Conservation (phyloP, 2,888 invertebrate species). For the Dolomedes plantarius region DNA sequence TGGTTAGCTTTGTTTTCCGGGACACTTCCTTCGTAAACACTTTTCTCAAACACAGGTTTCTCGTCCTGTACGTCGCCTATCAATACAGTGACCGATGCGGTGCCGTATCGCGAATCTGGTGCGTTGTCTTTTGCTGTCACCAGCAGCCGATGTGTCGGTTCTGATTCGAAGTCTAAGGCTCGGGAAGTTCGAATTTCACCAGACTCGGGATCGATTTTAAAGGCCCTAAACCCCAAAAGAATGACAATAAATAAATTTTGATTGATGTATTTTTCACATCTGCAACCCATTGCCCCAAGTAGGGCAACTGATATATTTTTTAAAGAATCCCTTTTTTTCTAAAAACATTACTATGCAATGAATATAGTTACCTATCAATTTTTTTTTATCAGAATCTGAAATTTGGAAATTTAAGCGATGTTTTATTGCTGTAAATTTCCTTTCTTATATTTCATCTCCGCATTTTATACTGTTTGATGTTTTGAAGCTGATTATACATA, state of each 20-base stretch:
- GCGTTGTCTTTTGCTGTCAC: slow-evolving; percentile 93
- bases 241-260: background rate
- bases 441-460: too few species aligned
- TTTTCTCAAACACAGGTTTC: slow-evolving; percentile 85
- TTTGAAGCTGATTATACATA: too few species aligned
- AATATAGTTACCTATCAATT: too few species aligned
- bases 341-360: too few species aligned
- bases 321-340: too few species aligned
- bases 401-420: too few species aligned
- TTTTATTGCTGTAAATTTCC: too few species aligned
- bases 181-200: slow-evolving; percentile 87
- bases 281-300: too few species aligned
- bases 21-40: slow-evolving; percentile 86
- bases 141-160: slow-evolving; percentile 87
- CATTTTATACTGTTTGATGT: too few species aligned
- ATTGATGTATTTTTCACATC: too few species aligned
- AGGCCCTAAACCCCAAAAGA: slow-evolving; percentile 79
- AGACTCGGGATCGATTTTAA: slow-evolving; percentile 87
- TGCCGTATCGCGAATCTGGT: slow-evolving; percentile 88
- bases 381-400: too few species aligned
- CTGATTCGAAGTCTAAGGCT: slow-evolving; percentile 88
- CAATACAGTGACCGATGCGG: slow-evolving; percentile 89
- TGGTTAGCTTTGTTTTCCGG: slow-evolving; percentile 89
- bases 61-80: slow-evolving; percentile 90
- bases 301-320: too few species aligned